phyloP scores from a whole-genome alignment of 2,888 invertebrate species.

The Caenorhabditis drosophilae region DNA sequence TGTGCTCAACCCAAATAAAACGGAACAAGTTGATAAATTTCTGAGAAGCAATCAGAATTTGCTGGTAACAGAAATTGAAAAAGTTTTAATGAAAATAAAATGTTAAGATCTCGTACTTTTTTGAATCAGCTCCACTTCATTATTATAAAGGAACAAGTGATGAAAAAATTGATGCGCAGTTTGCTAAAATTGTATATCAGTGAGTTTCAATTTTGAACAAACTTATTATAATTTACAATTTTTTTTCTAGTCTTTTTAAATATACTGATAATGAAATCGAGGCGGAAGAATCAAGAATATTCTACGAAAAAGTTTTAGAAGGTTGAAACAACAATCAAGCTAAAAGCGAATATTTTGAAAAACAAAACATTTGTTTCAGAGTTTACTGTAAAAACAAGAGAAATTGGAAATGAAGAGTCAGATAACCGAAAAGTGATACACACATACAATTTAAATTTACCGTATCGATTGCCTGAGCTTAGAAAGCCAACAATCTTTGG shows the following conservation, averaged over 20 bases:
- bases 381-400: slow-evolving; percentile 6
- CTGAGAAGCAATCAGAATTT: slow-evolving; percentile 5
- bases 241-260: no score
- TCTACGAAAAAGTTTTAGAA: background rate
- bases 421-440: background rate
- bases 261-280: background rate
- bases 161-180: slow-evolving; percentile 9
- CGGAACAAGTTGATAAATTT: slow-evolving; percentile 1
- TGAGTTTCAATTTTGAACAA: no score
- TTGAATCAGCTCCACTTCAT: slow-evolving; percentile 1
- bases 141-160: slow-evolving; percentile 2
- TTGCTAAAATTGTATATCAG: slow-evolving; percentile 10
- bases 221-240: slow-evolving; percentile 1
- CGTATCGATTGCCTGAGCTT: background rate
- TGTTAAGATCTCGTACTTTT: no score
- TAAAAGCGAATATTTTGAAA: background rate
- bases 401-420: no score
- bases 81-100: no score
- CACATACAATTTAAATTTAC: background rate
- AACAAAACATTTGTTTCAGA: background rate
- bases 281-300: slow-evolving; percentile 2
- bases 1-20: slow-evolving; percentile 7
- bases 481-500: slow-evolving; percentile 10
- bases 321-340: slow-evolving; percentile 2
- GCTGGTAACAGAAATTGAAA: no score